Base-by-base conservation (phyloP, 2,113 vertebrate genomes). In the Sturnus vulgaris region DNA sequence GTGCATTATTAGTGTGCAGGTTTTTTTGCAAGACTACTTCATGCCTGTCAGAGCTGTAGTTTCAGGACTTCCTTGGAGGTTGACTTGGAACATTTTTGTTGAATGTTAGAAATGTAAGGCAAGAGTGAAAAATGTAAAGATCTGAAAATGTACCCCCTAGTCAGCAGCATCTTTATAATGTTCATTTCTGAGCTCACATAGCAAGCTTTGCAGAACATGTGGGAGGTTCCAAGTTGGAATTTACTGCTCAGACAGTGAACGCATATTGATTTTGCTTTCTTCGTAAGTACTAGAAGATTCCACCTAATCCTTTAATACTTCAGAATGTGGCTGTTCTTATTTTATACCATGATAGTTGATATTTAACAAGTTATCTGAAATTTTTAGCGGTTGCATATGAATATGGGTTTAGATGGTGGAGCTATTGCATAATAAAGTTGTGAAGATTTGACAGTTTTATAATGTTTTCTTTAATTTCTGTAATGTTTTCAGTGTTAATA, bases 121-220 rank as follows among this genome's bases (percentile, higher is more conserved):
- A 4, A 44, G 70, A 56, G 65, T 42, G 53, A 42, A 28, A 72
- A 70, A 47, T 44, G 3, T 49, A 15, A 78, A 69, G 25, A 40
- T 77, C 6, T 59, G 50, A 83, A 77, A 93, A 70, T 5, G 2
- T 47, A 47, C 35, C 9, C 27, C 9, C 22, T 68, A 20, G 8
- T 37, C 56, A 82, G 35, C 30, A 78, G 19, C 4, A 3, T 42
- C 35, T 60, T 75, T 44, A 24, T n/a, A 61, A 61, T 46, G 9
- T 27, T 61, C 0, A 0, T 72, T 82, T 92, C 46, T 70, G 72
- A 66, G 57, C 30, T 82, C 1, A 0, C 0, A 0, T 63, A 50
- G 15, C 19, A 47, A 39, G 19, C 22, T 59, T 59, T 70, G 19
- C 33, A 44, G 73, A 66, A n/a, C 5, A 8, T 18, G 10, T 49